Evolutionary conservation across 2,113 vertebrate species (phyloP).

Genomic region (Ranitomeya variabilis): DNA sequence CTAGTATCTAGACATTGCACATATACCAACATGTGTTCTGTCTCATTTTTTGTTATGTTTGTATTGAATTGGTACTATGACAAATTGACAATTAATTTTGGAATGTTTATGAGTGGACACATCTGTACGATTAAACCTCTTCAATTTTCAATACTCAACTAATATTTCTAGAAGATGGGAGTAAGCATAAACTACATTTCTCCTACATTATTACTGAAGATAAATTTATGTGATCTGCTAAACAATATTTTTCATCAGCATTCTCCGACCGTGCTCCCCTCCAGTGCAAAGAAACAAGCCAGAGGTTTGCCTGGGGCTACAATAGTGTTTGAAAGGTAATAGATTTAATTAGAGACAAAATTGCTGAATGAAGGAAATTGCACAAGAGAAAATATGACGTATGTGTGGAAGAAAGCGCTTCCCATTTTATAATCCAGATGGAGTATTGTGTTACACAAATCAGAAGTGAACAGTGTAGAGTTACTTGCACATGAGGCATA

Average conservation of each 20-base stretch:
- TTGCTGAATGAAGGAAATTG: constrained; percentile 11
- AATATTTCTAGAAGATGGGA: background rate
- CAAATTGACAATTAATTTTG: too few species aligned
- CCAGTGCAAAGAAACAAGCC: constrained; percentile 40
- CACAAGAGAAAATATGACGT: constrained; percentile 4
- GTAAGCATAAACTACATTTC: background rate
- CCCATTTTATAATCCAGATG: background rate
- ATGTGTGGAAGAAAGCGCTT: background rate
- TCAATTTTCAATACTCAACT: background rate
- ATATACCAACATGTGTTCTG: too few species aligned
- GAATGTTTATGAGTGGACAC: too few species aligned
- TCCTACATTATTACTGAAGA: background rate
- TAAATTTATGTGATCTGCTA: background rate
- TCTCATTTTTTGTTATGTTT: too few species aligned
- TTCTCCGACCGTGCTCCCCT: background rate
- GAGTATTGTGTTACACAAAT: constrained; percentile 23
- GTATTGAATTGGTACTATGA: too few species aligned
- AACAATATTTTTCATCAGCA: constrained; percentile 32
- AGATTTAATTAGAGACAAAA: constrained; percentile 25
- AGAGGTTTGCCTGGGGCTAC: constrained; percentile 27
- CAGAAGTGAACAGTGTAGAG: background rate
- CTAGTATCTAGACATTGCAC: too few species aligned
- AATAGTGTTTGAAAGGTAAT: constrained; percentile 21
- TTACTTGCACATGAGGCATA: background rate
- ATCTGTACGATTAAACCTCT: too few species aligned